phyloP scores from a whole-genome alignment of 2,888 invertebrate genomes.

The Pandemis corylana region DNA sequence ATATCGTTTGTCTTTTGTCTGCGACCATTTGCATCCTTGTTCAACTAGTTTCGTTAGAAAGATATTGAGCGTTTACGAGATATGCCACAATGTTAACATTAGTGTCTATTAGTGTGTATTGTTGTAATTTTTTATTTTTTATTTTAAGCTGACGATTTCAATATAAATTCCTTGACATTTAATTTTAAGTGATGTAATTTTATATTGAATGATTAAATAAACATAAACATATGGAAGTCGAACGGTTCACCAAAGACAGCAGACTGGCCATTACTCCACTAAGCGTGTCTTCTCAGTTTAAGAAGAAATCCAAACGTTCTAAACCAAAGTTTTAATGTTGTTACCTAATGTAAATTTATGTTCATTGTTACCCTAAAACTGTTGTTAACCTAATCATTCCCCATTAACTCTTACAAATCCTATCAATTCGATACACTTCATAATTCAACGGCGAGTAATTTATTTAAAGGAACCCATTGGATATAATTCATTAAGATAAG shows the following conservation, averaged over 20 bases:
- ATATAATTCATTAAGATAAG: conserved; percentile 57
- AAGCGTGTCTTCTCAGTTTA: no score
- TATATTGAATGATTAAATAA: no score
- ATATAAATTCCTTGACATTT: no score
- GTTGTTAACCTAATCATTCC: neutral
- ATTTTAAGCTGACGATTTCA: no score
- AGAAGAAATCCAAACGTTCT: no score
- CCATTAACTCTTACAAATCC: conserved; percentile 28
- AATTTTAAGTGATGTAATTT: no score
- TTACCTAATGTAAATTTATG: neutral
- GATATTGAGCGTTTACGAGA: neutral
- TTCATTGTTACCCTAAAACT: neutral
- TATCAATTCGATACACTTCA: conserved; percentile 38
- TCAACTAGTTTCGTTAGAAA: neutral
- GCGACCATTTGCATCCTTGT: conserved; percentile 4
- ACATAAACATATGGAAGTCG: no score
- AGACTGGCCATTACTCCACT: no score
- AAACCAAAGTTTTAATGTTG: no score
- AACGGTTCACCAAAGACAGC: no score
- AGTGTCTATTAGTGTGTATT: no score
- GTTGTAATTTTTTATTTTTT: no score
- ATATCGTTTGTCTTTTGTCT: neutral
- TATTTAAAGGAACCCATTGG: conserved; percentile 51
- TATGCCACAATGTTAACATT: neutral
- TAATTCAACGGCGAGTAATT: conserved; percentile 51